These are phyloP conservation scores for Euzetes globulus DNA, from an alignment of 2,888 invertebrate genomes.

Conservation along the genomic window DNA sequence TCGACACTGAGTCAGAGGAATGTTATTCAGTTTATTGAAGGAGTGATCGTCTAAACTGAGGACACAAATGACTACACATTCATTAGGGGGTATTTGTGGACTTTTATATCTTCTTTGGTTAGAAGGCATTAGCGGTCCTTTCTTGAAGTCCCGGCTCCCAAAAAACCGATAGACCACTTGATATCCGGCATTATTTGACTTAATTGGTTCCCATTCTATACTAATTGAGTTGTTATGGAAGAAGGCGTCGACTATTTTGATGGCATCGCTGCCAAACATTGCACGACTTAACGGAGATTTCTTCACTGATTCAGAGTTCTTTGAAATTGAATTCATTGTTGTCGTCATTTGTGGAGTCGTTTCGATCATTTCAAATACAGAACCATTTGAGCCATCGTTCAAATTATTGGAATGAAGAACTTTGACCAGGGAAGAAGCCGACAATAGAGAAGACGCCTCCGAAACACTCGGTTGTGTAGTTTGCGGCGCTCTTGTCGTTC, in stretches of 20 bases:
- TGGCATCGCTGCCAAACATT: neutral
- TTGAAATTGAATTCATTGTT: neutral
- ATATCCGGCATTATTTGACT: constrained; percentile 72
- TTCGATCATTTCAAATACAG: neutral
- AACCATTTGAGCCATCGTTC: neutral
- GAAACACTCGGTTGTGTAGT: neutral
- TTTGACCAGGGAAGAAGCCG: constrained; percentile 3
- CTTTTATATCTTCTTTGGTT: constrained; percentile 86
- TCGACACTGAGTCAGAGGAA: constrained; percentile 75
- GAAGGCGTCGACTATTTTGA: constrained; percentile 39
- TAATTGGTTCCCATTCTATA: constrained; percentile 68
- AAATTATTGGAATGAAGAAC: neutral
- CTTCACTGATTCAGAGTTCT: neutral
- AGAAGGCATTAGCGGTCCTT: constrained; percentile 71
- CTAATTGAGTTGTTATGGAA: constrained; percentile 66
- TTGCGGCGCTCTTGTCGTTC: neutral
- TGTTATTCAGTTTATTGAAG: constrained; percentile 55
- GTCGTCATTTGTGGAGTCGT: constrained; percentile 9
- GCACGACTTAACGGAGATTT: constrained; percentile 28
- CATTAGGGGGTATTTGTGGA: constrained; percentile 81
- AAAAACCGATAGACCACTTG: constrained; percentile 79
- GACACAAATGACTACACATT: constrained; percentile 87
- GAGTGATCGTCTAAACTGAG: constrained; percentile 65
- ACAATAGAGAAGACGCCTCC: neutral
- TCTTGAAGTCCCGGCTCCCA: constrained; percentile 80